These are phyloP conservation scores for Brachionus rotundiformis DNA, from an alignment of 1,140 invertebrate genomes.

Conservation along the genomic window DNA sequence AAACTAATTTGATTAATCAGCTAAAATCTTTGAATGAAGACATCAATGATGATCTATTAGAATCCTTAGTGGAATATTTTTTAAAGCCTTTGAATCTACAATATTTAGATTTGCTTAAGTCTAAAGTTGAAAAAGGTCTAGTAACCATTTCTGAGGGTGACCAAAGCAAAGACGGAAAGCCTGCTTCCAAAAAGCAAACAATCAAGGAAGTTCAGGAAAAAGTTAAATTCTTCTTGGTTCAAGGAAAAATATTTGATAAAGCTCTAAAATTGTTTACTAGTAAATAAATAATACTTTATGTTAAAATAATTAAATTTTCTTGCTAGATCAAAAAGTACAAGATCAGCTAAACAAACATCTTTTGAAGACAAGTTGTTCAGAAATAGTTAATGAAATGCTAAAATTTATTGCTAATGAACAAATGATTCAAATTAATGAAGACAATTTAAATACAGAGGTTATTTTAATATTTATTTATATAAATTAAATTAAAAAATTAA, in stretches of 20 bases:
- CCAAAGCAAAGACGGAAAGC: conserved; percentile 33
- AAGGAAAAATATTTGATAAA: conserved; percentile 81
- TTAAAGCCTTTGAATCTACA: conserved; percentile 20
- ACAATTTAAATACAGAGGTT: conserved; percentile 34
- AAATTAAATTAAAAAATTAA: not conserved
- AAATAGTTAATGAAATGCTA: conserved; percentile 50
- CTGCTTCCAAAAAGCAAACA: conserved; percentile 70
- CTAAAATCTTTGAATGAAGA: conserved; percentile 3
- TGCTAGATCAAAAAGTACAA: conserved; percentile 25
- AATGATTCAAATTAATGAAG: not conserved
- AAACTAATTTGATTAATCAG: not conserved
- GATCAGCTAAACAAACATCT: conserved; percentile 40
- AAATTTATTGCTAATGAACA: conserved; percentile 49
- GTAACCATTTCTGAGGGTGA: not conserved
- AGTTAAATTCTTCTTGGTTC: conserved; percentile 73
- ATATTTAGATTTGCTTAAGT: conserved; percentile 40
- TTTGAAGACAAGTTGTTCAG: conserved; percentile 43
- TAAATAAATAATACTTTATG: conserved; percentile 53
- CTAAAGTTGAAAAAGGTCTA: conserved; percentile 33
- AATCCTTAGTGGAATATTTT: conserved; percentile 19
- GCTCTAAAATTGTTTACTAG: conserved; percentile 72
- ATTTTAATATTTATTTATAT: not conserved
- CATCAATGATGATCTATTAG: conserved; percentile 27
- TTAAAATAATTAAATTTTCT: not conserved
- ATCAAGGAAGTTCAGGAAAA: conserved; percentile 79